Evolutionary conservation across 2,797 vertebrate genomes (phyloP).

Genomic region (Coendou prehensilis): DNA sequence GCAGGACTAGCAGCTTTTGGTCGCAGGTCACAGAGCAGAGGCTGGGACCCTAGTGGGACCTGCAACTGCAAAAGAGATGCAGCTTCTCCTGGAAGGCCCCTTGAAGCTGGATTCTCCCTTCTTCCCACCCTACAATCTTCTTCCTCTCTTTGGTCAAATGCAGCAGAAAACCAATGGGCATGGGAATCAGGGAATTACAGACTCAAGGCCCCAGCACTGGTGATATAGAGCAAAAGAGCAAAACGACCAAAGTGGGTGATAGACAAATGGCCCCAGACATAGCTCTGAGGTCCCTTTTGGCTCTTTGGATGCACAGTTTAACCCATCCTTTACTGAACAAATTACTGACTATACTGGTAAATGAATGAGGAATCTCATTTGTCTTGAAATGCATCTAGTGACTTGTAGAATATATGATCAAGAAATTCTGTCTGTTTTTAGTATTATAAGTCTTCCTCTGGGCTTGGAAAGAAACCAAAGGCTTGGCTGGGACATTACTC

Average conservation of each 20-base stretch:
- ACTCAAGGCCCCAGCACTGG: background rate
- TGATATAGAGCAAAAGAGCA: background rate
- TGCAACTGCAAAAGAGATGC: background rate
- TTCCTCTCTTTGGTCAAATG: background rate
- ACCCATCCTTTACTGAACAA: background rate
- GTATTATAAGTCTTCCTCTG: background rate
- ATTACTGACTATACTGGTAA: background rate
- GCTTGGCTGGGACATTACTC: background rate
- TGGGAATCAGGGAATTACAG: accelerated
- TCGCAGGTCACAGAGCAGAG: background rate
- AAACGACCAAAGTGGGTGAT: no score
- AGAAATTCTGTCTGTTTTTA: background rate
- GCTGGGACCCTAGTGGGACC: background rate
- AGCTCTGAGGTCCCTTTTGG: background rate
- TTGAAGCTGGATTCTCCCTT: background rate
- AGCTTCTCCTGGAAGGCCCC: background rate
- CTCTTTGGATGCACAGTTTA: background rate
- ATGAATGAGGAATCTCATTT: background rate
- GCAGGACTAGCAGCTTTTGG: background rate
- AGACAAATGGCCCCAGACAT: no score
- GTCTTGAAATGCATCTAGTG: background rate
- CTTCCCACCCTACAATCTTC: background rate
- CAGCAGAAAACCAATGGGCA: background rate
- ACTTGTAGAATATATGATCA: background rate
- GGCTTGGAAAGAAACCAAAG: background rate